Evolutionary conservation across 2,113 vertebrate genomes (phyloP), one percentile per base, ranked within the genome.

Genomic region (Lates calcarifer): DNA sequence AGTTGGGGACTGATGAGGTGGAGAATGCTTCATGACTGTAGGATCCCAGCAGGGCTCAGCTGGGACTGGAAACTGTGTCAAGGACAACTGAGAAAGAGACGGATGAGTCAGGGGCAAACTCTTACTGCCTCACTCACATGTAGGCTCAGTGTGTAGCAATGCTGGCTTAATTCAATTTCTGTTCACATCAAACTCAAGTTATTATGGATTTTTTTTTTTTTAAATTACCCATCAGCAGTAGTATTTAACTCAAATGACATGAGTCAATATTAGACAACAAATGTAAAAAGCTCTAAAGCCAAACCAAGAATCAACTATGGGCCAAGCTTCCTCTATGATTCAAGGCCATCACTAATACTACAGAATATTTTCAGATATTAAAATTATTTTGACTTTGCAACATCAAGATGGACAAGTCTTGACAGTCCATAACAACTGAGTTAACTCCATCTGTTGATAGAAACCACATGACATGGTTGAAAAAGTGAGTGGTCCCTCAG

Each of bases 31-130:
- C 64, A 78, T 64, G 87, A 77, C 68, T 64, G 73, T 26, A 55
- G 76, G 84, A 91, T 83, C 89, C 72, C 81, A 91, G 71, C 74
- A 85, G 89, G 83, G 29, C 81, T 69, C 45, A 33, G 62, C 72
- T 45, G 82, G 83, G 71, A 81, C 56, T 68, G 49, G 65, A 82
- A 92, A 90, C 75, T 81, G 75, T 90, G 89, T 92, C 85, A 93
- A 90, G 91, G 89, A 88, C 91, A 28, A 87, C 31, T 45, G 63
- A 63, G 75, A 61, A 79, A 75, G 61, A 87, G 79, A 78, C 39
- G 1, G 51, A 82, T 84, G 85, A 88, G 80, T 87, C 85, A 84
- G 75, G 53, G 49, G 49, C 75, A 63, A 41, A 41, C 39, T 37
- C 35, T 14, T 13, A 41, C 39, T 41, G 7, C 39, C 4, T 2